Conservation (phyloP, 2,797 vertebrate species). For the Holocentrus rufus region DNA sequence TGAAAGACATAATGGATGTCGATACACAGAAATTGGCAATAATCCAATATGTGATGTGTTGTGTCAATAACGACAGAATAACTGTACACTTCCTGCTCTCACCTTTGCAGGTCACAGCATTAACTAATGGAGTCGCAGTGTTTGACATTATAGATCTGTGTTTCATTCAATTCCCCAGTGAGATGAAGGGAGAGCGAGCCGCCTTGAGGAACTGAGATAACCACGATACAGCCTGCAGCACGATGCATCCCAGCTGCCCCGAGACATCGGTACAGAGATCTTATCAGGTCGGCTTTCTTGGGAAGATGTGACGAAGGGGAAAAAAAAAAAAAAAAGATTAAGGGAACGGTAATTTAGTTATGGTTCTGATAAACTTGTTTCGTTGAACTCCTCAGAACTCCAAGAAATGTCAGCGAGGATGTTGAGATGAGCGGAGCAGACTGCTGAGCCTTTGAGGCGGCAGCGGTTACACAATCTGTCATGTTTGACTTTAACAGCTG, state of each 20-base stretch:
- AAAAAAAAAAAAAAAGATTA: slow-evolving; percentile 4
- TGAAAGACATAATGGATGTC: too few relatives aligned
- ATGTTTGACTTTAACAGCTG: too few relatives aligned
- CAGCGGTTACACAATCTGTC: too few relatives aligned
- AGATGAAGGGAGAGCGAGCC: slow-evolving; percentile 17
- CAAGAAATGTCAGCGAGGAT: slow-evolving; percentile 5
- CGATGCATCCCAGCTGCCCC: slow-evolving; percentile 19
- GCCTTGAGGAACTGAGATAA: slow-evolving; percentile 37
- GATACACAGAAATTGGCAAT: too few relatives aligned
- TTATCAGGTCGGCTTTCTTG: slow-evolving; percentile 10
- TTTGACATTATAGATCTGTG: slow-evolving; percentile 41
- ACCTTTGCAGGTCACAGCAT: background rate
- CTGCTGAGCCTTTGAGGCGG: too few relatives aligned
- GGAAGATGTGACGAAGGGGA: slow-evolving; percentile 3
- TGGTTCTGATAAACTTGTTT: slow-evolving; percentile 18
- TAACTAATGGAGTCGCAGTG: slow-evolving; percentile 3
- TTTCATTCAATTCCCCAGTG: slow-evolving; percentile 18
- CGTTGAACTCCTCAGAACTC: slow-evolving; percentile 15
- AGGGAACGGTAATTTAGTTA: slow-evolving; percentile 15
- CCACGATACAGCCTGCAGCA: slow-evolving; percentile 9
- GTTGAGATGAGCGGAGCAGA: background rate
- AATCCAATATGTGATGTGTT: background rate
- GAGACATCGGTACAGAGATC: slow-evolving; percentile 16
- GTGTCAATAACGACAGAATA: background rate
- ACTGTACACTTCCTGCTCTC: background rate